Percentiles rank a stretch among this genome's conserved stretches.
Conservation (phyloP, 2,888 invertebrate genomes). For the Dicranocentrus wangi region DNA sequence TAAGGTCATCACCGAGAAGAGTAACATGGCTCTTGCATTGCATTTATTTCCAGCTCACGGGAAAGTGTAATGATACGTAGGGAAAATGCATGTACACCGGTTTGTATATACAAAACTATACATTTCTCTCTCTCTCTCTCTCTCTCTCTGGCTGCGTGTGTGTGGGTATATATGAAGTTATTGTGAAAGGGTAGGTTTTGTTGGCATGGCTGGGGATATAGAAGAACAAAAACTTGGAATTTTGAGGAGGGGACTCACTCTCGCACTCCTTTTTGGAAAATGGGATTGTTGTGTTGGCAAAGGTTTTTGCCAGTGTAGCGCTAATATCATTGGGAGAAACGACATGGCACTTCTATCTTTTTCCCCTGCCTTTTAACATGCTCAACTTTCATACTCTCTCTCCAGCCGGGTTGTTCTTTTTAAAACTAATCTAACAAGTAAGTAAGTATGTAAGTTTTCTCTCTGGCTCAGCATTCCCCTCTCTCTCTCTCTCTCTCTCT, state of each 20-base stretch:
- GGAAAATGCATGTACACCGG: too few species aligned
- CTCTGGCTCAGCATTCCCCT: too few species aligned
- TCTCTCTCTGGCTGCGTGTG: neutral
- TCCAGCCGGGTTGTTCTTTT: slow-evolving; percentile 32
- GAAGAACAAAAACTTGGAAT: too few species aligned
- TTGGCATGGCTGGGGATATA: too few species aligned
- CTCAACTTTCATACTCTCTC: slow-evolving; percentile 25
- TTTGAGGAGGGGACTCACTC: neutral
- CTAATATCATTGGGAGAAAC: too few species aligned
- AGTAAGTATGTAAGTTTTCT: too few species aligned
- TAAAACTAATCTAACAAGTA: slow-evolving; percentile 57
- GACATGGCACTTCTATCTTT: neutral
- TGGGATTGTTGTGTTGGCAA: too few species aligned
- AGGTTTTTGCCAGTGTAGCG: too few species aligned
- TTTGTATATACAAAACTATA: too few species aligned
- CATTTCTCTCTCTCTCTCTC: neutral
- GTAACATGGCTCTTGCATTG: too few species aligned
- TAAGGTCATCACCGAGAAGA: slow-evolving; percentile 45
- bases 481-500: slow-evolving; percentile 15
- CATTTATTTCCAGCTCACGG: neutral
- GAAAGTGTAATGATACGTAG: slow-evolving; percentile 29
- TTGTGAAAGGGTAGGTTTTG: too few species aligned
- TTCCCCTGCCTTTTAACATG: neutral
- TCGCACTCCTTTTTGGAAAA: slow-evolving; percentile 14
- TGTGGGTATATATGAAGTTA: too few species aligned